Base-by-base conservation (phyloP, 2,113 vertebrate genomes). In the Phyllopteryx taeniolatus region DNA sequence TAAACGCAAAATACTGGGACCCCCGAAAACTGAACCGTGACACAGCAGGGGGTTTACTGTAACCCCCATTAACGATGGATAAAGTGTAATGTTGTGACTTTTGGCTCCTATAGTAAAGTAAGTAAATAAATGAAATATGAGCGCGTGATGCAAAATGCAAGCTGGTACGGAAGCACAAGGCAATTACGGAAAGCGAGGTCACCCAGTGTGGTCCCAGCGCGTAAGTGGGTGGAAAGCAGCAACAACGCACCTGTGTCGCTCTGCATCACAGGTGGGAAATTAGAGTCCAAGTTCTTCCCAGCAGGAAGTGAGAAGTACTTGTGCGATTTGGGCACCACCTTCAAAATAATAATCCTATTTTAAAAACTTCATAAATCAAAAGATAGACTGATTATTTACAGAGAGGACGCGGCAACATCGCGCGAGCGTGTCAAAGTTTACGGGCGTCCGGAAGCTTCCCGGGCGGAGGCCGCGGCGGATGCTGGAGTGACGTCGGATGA, bases 401-500 rank as follows among this genome's bases (percentile, higher is more conserved):
- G 56, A 13, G 56, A 27, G 22, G 22, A 14, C 56, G 9, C 20
- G 9, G 10, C 20, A 2, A 54, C 20, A n/a, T 54, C 20, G 3
- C 4, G 31, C 14, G 14, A 31, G 33, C 20, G 19, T 69, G 67
- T 49, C 27, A 20, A 42, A 42, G 51, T 84, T 74, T 80, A 98
- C 97, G 86, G 87, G 53, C 80, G 84, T 86, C 5, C 93, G 93
- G 6, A 92, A 93, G 90, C 89, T 95, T 3, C 92, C 93, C 19
- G 94, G 93, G 72, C 94, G 87, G 64, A 98, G 77, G 89, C 96
- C 98, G 59, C 95, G 94, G 14, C 95, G 91, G 67, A 99, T 78
- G 86, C 93, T 98, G 87, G 94, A 87, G 11, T 98, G 93, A 0
- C 96, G 93, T 62, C 97, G 94, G 79, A 99, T 96, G 54, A 99